Conservation (phyloP, 2,797 vertebrate species). For the Aratinga solstitialis region DNA sequence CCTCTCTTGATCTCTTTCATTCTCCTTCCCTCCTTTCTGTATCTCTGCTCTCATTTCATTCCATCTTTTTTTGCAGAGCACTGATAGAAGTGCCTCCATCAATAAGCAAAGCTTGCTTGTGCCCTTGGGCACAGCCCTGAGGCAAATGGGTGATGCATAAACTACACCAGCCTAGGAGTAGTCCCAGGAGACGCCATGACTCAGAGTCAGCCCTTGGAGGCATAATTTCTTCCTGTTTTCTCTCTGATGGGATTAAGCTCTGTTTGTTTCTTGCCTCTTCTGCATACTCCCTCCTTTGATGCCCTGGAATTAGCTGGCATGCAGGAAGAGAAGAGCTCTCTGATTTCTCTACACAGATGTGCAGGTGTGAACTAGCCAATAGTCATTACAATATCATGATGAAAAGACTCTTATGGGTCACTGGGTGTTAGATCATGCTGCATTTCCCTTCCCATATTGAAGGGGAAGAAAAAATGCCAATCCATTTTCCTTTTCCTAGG, state of each 20-base stretch:
- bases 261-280: constrained; percentile 28
- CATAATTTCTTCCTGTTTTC: constrained; percentile 43
- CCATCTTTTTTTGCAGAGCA: neutral
- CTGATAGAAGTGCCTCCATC: constrained; percentile 14
- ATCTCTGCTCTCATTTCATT: neutral
- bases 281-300: neutral
- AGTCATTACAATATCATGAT: neutral
- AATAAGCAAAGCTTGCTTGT: constrained; percentile 20
- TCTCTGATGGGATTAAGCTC: constrained; percentile 31
- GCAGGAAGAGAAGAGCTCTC: neutral
- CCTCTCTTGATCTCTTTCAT: neutral
- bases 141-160: constrained; percentile 39
- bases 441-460: neutral
- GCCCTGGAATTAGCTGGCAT: neutral
- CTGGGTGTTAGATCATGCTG: neutral
- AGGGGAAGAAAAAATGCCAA: neutral
- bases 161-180: constrained; percentile 29
- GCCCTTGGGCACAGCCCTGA: constrained; percentile 37
- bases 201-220: constrained; percentile 44
- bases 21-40: neutral
- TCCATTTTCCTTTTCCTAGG: neutral
- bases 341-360: neutral
- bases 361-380: neutral
- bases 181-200: constrained; percentile 49
- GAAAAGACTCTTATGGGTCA: neutral